Percentiles rank a stretch among this genome's conserved stretches.
Conservation (phyloP, 2,113 vertebrate genomes). For the Stomatorhinus ivindoensis region DNA sequence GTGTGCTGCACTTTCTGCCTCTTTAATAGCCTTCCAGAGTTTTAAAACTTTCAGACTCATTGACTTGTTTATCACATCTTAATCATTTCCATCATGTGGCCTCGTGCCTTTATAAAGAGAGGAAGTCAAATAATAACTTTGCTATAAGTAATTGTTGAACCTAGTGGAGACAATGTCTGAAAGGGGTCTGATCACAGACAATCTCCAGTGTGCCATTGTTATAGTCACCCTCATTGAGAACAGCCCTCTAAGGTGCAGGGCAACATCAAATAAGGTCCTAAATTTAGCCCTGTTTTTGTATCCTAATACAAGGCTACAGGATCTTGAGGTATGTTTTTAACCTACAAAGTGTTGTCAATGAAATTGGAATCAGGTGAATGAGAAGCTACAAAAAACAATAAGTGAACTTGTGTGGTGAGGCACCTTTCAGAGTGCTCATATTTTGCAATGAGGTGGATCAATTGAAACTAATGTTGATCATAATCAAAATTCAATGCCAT, state of each 20-base stretch:
- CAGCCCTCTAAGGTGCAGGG: background rate
- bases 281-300: constrained; percentile 1
- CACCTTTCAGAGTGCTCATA: background rate
- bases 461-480: background rate
- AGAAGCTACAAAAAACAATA: background rate
- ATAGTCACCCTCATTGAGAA: background rate
- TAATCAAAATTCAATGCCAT: background rate
- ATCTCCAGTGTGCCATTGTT: background rate
- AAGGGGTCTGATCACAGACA: background rate
- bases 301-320: constrained; percentile 10
- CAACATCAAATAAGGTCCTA: background rate
- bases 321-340: background rate
- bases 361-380: background rate
- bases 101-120: background rate
- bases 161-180: background rate
- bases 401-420: background rate
- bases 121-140: background rate
- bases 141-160: background rate
- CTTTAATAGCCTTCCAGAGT: background rate
- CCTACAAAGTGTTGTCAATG: background rate
- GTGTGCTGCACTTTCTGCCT: background rate
- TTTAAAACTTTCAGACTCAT: background rate
- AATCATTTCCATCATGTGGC: background rate
- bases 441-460: background rate
- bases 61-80: background rate